Percentiles rank a stretch among this genome's conserved stretches.
Evolutionary conservation across 2,113 vertebrate species (phyloP).

Genomic region (Trichechus manatus): DNA sequence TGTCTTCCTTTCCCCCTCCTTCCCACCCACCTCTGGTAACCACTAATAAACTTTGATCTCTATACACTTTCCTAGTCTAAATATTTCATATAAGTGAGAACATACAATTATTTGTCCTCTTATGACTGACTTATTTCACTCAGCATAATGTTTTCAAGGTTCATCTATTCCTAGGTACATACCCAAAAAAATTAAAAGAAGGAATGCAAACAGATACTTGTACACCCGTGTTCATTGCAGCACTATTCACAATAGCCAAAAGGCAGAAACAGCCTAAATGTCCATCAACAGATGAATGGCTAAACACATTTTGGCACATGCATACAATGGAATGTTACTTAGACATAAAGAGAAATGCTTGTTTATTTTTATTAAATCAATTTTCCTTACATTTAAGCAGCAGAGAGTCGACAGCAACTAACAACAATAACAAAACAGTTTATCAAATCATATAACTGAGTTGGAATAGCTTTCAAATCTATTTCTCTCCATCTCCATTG

Average conservation of each 20-base stretch:
- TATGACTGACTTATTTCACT: not conserved
- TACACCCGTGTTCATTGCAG: not conserved
- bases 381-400: slow-evolving; percentile 9
- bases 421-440: not conserved
- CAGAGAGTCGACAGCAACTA: not conserved
- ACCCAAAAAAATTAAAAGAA: not conserved
- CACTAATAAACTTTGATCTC: not conserved
- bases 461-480: slow-evolving; percentile 62
- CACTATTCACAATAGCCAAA: not conserved
- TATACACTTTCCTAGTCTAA: not conserved
- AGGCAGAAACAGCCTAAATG: not conserved
- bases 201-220: not conserved
- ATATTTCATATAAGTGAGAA: not conserved
- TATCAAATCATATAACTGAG: not conserved
- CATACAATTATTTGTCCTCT: not conserved
- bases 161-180: no score
- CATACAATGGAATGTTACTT: not conserved
- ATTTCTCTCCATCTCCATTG: not conserved
- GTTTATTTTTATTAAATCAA: slow-evolving; percentile 25
- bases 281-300: not conserved
- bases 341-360: not conserved
- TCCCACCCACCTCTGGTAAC: no score
- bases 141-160: not conserved
- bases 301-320: not conserved
- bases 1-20: no score